Percentiles rank a stretch among this genome's conserved stretches.
These are phyloP conservation scores for Paratrypauchen microcephalus DNA, from an alignment of 2,797 vertebrate genomes.

Conservation along the genomic window DNA sequence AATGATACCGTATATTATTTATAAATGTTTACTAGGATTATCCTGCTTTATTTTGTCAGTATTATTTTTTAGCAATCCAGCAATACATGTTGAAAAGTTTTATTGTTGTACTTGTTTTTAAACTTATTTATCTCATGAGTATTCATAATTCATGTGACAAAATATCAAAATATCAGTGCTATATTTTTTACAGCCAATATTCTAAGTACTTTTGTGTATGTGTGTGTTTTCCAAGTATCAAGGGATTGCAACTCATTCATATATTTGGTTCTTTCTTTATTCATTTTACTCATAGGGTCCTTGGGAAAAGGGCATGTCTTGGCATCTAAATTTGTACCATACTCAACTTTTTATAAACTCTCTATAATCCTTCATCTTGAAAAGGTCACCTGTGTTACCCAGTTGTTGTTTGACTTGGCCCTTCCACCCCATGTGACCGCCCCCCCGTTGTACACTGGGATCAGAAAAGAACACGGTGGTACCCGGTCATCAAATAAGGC, in stretches of 20 bases:
- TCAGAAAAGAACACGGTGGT: slow-evolving; percentile 1
- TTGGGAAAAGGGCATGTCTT: neutral
- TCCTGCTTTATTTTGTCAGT: too few relatives aligned
- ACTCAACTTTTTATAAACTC: slow-evolving; percentile 1
- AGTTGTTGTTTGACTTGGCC: slow-evolving; percentile 1
- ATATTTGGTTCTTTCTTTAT: neutral
- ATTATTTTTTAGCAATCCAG: too few relatives aligned
- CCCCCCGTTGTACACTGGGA: neutral
- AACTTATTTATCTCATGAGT: neutral
- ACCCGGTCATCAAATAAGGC: slow-evolving; percentile 7
- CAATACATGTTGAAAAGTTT: neutral
- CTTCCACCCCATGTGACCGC: neutral
- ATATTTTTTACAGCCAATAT: neutral
- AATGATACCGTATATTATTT: too few relatives aligned
- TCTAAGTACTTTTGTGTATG: neutral
- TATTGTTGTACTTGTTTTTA: neutral
- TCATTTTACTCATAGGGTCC: neutral
- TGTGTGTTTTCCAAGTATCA: neutral
- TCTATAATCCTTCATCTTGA: neutral
- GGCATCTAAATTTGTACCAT: neutral
- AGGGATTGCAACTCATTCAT: neutral
- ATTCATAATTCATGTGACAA: neutral
- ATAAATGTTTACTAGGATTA: too few relatives aligned
- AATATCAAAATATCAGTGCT: neutral
- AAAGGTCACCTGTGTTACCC: slow-evolving; percentile 1